Evolutionary conservation across 2,888 invertebrate species (phyloP), one percentile per base, ranked within the genome.

Genomic region (Morpho helenor): DNA sequence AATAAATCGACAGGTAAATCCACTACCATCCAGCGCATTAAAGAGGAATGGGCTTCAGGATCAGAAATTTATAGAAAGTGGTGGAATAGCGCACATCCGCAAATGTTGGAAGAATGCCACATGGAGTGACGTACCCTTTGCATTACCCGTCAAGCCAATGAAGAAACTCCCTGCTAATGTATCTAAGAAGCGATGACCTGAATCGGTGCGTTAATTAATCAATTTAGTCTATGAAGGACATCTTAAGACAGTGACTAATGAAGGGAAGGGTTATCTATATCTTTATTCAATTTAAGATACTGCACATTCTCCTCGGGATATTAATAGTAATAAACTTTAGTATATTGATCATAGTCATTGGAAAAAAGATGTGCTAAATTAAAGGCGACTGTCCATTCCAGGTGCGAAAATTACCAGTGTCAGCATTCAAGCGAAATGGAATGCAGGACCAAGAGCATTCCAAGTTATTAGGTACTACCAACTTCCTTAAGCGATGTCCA

Each of bases 391-490:
- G 68, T 83, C 72, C 77, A 72, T 89, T 89, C 74, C 89, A 89
- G 89, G 88, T 89, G 66, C 73, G 73, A 68, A 68, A 75, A 74
- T 71, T 88, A 65, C 89, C 89, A 59, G 82, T 85, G 63, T 67
- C 81, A 62, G 87, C 87, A 61, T 88, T 89, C 77, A 89, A 88
- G 75, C 85, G 89, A 57, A 89, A 89, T 67, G 89, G 89, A 63
- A 84, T 88, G 79, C 89, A 89, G 69, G 89, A 89, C 66, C 85
- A 87, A 69, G 86, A 87, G 66, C 82, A 86, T 74, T 87, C 89
- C 56, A 80, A 76, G 70, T 60, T 74, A 54, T 72, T 83, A 65
- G 87, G 87, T 52, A 77, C 85, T 62, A 64, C 85, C 52, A 88
- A 86, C 76, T 89, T 81, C 69, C 80, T 89, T 60, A 62, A 60